These are phyloP conservation scores for Stenolophus ochropezus DNA, from an alignment of 2,888 invertebrate species.

Conservation along the genomic window DNA sequence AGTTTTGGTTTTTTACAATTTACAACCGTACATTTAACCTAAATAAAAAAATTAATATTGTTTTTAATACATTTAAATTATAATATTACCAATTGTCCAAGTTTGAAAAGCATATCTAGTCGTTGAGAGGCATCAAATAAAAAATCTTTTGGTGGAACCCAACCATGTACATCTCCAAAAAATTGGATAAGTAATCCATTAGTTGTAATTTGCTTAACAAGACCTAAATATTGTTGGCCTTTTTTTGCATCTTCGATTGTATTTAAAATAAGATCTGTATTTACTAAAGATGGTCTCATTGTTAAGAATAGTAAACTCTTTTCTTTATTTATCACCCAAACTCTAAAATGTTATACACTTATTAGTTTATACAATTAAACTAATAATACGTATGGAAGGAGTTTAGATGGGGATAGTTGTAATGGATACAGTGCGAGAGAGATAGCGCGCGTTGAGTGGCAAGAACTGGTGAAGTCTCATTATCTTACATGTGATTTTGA, in stretches of 20 bases:
- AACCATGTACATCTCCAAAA: slow-evolving; percentile 77
- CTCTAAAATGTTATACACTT: slow-evolving; percentile 68
- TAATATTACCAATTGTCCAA: slow-evolving; percentile 77
- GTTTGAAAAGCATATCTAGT: slow-evolving; percentile 74
- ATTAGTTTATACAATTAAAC: too few relatives aligned
- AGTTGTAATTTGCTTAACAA: slow-evolving; percentile 74
- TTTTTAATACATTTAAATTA: not conserved
- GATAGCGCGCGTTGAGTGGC: not conserved
- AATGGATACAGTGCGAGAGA: too few relatives aligned
- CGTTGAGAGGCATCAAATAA: slow-evolving; percentile 69
- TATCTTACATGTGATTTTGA: too few relatives aligned
- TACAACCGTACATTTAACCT: slow-evolving; percentile 76
- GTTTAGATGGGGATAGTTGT: too few relatives aligned
- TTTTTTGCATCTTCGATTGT: slow-evolving; percentile 74
- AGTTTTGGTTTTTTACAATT: slow-evolving; percentile 72
- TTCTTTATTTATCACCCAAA: slow-evolving; percentile 74
- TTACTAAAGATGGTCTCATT: slow-evolving; percentile 79
- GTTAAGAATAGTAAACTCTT: slow-evolving; percentile 77
- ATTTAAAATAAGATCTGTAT: slow-evolving; percentile 75
- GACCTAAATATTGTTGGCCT: slow-evolving; percentile 76
- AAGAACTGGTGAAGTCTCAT: not conserved
- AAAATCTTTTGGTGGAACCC: slow-evolving; percentile 72
- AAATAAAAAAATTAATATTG: slow-evolving; percentile 37
- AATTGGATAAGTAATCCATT: slow-evolving; percentile 76
- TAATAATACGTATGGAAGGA: too few relatives aligned